These are phyloP conservation scores for Formicarius rufipectus DNA, from an alignment of 2,113 vertebrate species.

Conservation along the genomic window DNA sequence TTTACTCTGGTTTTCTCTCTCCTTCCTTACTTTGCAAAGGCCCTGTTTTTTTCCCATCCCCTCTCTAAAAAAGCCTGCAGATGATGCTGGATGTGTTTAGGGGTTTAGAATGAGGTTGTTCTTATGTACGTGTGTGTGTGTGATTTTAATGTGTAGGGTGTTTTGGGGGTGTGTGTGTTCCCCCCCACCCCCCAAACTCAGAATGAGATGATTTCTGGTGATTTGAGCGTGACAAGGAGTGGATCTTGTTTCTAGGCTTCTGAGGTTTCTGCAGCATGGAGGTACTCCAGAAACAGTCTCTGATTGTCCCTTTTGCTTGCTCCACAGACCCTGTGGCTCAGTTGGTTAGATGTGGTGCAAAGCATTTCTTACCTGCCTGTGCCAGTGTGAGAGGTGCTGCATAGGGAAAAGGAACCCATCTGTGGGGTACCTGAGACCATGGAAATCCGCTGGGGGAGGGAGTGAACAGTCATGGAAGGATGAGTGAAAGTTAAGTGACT, in stretches of 20 bases:
- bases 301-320: not conserved
- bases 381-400: not conserved
- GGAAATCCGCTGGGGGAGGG: not conserved
- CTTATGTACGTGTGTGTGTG: not conserved
- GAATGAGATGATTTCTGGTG: not conserved
- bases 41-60: not conserved
- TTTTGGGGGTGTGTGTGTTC: too few species aligned
- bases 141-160: not conserved
- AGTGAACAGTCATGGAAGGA: not conserved
- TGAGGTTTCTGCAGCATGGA: not conserved
- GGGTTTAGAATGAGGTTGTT: not conserved
- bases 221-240: not conserved
- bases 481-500: not conserved
- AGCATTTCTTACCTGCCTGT: fast-evolving
- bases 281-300: not conserved
- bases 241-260: not conserved
- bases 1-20: not conserved
- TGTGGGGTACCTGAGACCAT: not conserved
- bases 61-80: not conserved
- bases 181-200: not conserved
- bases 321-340: not conserved
- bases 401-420: not conserved
- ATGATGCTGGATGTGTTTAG: not conserved
- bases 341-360: not conserved
- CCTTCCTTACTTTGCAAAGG: not conserved